A percentile compares a stretch with the other conserved stretches of the same genome.
Evolutionary conservation across 2,113 vertebrate genomes (phyloP).

Genomic region (Ictalurus punctatus): DNA sequence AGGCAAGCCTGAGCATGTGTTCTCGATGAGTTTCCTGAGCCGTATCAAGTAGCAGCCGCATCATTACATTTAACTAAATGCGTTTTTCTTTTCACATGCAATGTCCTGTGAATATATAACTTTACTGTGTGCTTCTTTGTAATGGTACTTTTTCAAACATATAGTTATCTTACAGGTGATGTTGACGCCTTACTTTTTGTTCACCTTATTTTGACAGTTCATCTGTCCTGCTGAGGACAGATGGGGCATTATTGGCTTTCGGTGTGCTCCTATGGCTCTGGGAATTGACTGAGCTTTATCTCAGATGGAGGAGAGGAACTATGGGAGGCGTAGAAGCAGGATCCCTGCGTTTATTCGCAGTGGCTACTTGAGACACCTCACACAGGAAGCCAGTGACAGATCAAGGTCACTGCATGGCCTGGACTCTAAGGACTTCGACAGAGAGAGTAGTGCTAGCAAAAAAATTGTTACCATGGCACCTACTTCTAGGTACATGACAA

Average conservation of each 20-base stretch:
- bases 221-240: conserved; percentile 25
- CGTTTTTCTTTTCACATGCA: conserved; percentile 25
- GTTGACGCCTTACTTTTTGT: not conserved
- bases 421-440: conserved; percentile 12
- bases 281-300: conserved; percentile 62
- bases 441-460: conserved; percentile 18
- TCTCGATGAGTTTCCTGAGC: conserved; percentile 59
- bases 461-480: conserved; percentile 62
- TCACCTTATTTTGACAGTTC: conserved; percentile 34
- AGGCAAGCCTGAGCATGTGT: conserved; percentile 62
- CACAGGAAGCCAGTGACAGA: not conserved
- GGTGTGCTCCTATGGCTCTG: conserved; percentile 60
- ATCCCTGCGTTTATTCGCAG: not conserved
- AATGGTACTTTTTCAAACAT: not conserved
- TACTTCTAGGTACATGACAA: conserved; percentile 58
- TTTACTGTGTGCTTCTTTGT: not conserved
- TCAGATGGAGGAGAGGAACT: conserved; percentile 52
- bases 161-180: not conserved
- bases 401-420: not conserved
- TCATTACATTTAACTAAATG: conserved; percentile 37
- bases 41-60: conserved; percentile 42
- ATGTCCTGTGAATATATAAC: not conserved
- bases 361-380: not conserved
- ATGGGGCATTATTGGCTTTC: conserved; percentile 39
- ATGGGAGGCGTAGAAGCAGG: conserved; percentile 46